Conservation (phyloP, 2,888 invertebrate genomes). For the Caradrina kadenii region DNA sequence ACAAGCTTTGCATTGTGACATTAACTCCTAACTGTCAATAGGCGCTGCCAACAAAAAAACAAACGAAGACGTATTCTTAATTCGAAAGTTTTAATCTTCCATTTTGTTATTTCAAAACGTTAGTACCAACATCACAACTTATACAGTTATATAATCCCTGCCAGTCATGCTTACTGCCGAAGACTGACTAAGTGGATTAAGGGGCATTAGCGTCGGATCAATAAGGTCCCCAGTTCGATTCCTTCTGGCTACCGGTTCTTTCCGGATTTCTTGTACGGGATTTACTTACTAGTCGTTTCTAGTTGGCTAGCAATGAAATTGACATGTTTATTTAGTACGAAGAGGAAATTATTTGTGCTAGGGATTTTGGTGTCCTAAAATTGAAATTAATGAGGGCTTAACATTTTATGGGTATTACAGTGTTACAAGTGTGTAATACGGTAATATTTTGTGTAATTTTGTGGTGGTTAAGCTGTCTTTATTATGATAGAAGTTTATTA, state of each 20-base stretch:
- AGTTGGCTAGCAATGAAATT: conserved; percentile 47
- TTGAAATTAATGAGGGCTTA: conserved; percentile 52
- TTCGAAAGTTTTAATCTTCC: conserved; percentile 49
- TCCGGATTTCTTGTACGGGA: conserved; percentile 53
- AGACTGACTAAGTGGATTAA: conserved; percentile 85
- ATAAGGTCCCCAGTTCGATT: conserved; percentile 73
- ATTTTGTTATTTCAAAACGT: conserved; percentile 49
- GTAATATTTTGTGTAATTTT: conserved; percentile 40
- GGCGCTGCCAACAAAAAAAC: conserved; percentile 36
- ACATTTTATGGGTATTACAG: conserved; percentile 23
- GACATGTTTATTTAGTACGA: conserved; percentile 61
- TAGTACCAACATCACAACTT: conserved; percentile 46
- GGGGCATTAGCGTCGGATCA: conserved; percentile 83
- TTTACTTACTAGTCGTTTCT: conserved; percentile 58
- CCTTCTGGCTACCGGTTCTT: conserved; percentile 66
- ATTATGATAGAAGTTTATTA: conserved; percentile 25
- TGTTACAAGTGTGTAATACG: conserved; percentile 21
- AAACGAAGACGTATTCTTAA: conserved; percentile 40
- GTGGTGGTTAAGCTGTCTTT: conserved; percentile 24
- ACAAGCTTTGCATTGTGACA: conserved; percentile 25
- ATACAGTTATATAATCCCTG: conserved; percentile 77
- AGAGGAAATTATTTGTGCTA: conserved; percentile 33
- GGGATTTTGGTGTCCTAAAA: conserved; percentile 40
- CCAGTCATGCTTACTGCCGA: conserved; percentile 85
- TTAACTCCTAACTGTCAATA: conserved; percentile 31